Conservation (phyloP, 2,888 invertebrate genomes). For the Meloe dianella region DNA sequence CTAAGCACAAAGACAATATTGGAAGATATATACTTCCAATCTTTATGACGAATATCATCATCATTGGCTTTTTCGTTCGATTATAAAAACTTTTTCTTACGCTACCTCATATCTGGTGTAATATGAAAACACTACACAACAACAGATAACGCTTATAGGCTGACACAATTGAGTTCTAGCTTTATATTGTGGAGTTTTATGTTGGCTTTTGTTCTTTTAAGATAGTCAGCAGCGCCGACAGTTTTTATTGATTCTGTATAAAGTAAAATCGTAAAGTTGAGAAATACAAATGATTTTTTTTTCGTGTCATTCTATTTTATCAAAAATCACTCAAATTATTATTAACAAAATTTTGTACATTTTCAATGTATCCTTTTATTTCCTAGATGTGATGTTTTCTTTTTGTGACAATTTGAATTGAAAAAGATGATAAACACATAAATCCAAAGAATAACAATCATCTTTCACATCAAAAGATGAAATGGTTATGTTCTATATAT, state of each 20-base stretch:
- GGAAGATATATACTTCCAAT: background rate
- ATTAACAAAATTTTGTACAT: background rate
- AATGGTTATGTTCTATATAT: background rate
- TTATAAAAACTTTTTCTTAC: background rate
- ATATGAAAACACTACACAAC: background rate
- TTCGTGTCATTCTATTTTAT: constrained; percentile 7
- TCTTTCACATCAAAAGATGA: constrained; percentile 2
- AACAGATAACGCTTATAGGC: constrained; percentile 29
- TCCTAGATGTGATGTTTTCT: background rate
- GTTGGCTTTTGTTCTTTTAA: constrained; percentile 24
- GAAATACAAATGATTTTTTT: constrained; percentile 31
- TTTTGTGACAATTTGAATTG: background rate
- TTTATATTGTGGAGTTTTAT: constrained; percentile 28
- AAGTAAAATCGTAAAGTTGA: constrained; percentile 32
- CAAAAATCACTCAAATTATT: background rate
- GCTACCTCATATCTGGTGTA: background rate
- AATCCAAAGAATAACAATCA: background rate
- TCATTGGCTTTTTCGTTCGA: background rate
- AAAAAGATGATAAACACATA: background rate
- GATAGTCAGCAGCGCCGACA: constrained; percentile 14
- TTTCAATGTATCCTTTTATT: background rate
- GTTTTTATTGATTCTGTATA: constrained; percentile 33
- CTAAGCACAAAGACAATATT: background rate
- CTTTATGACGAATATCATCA: background rate
- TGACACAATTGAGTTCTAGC: constrained; percentile 16